Conservation (phyloP, 2,888 invertebrate genomes). For the Chrysina gloriosa region DNA sequence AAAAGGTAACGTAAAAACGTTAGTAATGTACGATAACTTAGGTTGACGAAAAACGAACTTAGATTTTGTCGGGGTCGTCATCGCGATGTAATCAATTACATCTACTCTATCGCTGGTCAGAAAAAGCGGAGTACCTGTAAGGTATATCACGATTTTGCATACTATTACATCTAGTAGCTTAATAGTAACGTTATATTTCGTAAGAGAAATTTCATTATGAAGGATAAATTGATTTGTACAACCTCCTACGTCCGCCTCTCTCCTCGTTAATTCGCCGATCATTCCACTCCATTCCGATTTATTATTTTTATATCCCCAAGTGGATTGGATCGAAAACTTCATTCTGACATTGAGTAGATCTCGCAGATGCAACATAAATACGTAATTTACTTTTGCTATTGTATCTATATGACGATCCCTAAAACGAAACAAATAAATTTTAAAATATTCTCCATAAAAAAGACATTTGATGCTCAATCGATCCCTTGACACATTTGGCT, state of each 20-base stretch:
- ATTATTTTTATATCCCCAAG: slow-evolving; percentile 73
- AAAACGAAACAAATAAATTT: slow-evolving; percentile 50
- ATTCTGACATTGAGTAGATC: slow-evolving; percentile 71
- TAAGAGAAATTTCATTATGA: not conserved
- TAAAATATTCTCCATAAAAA: no score
- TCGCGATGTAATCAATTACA: slow-evolving; percentile 74
- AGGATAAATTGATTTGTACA: slow-evolving; percentile 26
- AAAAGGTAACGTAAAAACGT: slow-evolving; percentile 78
- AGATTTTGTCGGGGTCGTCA: slow-evolving; percentile 75
- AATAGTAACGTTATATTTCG: not conserved
- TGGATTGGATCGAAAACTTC: slow-evolving; percentile 67
- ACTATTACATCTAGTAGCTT: not conserved
- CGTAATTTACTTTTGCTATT: slow-evolving; percentile 74
- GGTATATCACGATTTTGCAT: no score
- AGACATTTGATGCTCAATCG: no score
- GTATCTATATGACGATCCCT: slow-evolving; percentile 69
- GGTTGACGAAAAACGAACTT: slow-evolving; percentile 80
- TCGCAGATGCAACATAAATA: slow-evolving; percentile 69
- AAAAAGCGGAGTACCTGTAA: slow-evolving; percentile 75
- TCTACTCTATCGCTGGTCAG: slow-evolving; percentile 72
- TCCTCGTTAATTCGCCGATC: slow-evolving; percentile 71
- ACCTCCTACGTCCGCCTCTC: slow-evolving; percentile 74
- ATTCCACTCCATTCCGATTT: slow-evolving; percentile 73
- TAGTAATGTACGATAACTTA: slow-evolving; percentile 76
- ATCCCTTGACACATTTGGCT: no score